Conservation (phyloP, 2,888 invertebrate species). For the Parasteatoda lunata region DNA sequence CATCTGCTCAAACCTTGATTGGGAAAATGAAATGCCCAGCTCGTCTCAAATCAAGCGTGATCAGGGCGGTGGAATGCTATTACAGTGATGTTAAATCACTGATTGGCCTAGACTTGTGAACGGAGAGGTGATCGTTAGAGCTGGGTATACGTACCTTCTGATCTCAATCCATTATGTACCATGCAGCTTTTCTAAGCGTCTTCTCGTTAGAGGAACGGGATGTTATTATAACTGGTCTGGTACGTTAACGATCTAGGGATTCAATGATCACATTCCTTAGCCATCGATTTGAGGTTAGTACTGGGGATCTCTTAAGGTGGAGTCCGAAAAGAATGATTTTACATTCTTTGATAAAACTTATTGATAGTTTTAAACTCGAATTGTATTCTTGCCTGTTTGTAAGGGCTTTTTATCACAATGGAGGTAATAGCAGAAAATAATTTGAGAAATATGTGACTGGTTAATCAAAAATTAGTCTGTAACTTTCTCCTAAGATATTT, state of each 20-base stretch:
- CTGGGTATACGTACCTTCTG: slow-evolving; percentile 1
- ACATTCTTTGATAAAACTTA: not conserved
- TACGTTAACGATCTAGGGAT: not conserved
- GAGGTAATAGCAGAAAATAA: too few relatives aligned
- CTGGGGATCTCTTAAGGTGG: not conserved
- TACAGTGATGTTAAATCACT: slow-evolving; percentile 25
- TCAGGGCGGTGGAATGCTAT: slow-evolving; percentile 25
- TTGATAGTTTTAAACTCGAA: too few relatives aligned
- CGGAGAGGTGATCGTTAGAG: slow-evolving; percentile 37
- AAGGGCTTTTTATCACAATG: too few relatives aligned
- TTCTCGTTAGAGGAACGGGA: not conserved
- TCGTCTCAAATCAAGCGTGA: slow-evolving; percentile 15
- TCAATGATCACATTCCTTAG: not conserved
- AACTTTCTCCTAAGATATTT: too few relatives aligned
- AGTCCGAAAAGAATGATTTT: not conserved
- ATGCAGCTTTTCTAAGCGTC: not conserved
- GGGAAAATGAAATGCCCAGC: not conserved
- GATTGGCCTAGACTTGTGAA: slow-evolving; percentile 52
- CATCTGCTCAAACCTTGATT: not conserved
- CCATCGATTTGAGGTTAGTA: not conserved
- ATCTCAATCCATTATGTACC: not conserved
- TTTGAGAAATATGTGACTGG: too few relatives aligned
- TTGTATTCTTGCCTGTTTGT: too few relatives aligned
- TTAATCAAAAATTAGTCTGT: too few relatives aligned
- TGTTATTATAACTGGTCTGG: not conserved